Evolutionary conservation across 2,113 vertebrate genomes (phyloP).

Genomic region (Tor tambroides): DNA sequence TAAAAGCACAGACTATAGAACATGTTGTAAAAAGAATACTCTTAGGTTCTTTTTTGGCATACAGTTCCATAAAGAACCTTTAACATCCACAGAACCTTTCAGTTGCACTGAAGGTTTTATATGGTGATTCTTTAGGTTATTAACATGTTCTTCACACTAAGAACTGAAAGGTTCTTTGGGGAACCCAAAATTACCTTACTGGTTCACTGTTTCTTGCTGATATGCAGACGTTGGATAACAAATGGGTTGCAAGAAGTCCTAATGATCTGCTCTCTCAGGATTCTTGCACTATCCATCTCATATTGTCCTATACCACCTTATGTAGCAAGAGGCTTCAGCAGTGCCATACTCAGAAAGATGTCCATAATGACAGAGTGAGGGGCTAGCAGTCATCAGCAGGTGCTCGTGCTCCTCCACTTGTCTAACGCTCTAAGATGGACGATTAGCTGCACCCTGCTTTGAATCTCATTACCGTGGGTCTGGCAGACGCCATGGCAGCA

Average conservation of each 20-base stretch:
- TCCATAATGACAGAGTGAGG: background rate
- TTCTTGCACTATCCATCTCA: background rate
- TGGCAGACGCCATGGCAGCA: slow-evolving; percentile 50
- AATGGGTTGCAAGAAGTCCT: background rate
- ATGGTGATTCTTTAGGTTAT: background rate
- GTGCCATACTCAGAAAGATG: slow-evolving; percentile 8
- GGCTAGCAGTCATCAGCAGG: slow-evolving; percentile 53
- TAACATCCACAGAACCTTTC: background rate
- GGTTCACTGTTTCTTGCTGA: background rate
- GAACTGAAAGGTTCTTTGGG: background rate
- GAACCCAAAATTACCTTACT: background rate
- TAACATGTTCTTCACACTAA: background rate
- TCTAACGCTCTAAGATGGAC: slow-evolving; percentile 50
- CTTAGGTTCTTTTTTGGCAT: background rate
- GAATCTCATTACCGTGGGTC: slow-evolving; percentile 62
- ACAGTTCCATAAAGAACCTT: background rate
- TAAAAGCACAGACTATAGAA: background rate
- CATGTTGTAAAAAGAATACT: background rate
- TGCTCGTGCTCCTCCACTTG: slow-evolving; percentile 46
- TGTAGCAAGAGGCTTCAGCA: background rate
- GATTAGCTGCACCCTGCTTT: slow-evolving; percentile 65
- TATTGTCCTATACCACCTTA: background rate
- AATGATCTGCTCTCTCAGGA: background rate
- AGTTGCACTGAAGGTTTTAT: background rate
- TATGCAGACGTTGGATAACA: background rate